Conservation (phyloP, 92 coral and sea anemone species). For the Paragorgia papillata region DNA sequence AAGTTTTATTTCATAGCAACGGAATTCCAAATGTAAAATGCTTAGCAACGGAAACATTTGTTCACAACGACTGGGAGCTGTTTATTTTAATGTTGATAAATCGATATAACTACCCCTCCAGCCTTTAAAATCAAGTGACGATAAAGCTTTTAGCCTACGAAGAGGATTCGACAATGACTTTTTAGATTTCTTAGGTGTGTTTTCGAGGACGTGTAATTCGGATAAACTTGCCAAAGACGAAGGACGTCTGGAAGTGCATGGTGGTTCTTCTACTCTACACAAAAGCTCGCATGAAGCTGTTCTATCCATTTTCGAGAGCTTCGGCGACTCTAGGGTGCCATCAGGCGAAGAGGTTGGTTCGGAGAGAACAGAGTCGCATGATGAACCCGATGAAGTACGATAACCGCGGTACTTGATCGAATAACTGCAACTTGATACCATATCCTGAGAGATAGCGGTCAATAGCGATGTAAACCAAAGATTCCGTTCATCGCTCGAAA, state of each 20-base stretch:
- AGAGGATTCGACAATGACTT: not conserved
- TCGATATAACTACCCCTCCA: constrained; percentile 91
- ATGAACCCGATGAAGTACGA: constrained; percentile 13
- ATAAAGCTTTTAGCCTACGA: constrained; percentile 83
- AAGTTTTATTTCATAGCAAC: too few relatives aligned
- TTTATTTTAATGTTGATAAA: constrained; percentile 46
- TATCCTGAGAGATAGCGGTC: constrained; percentile 66
- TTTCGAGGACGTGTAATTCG: not conserved
- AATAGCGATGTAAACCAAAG: constrained; percentile 90
- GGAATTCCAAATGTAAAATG: too few relatives aligned
- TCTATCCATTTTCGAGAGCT: not conserved
- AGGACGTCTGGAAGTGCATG: not conserved
- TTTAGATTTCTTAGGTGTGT: constrained; percentile 5
- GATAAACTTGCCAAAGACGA: not conserved
- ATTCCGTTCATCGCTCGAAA: constrained; percentile 91
- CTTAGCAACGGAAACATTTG: too few relatives aligned
- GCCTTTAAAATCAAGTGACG: constrained; percentile 73
- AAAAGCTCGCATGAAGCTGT: constrained; percentile 16
- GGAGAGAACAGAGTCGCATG: constrained; percentile 1
- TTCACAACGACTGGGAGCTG: not conserved
- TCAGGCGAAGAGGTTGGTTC: constrained; percentile 4
- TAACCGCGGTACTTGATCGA: not conserved
- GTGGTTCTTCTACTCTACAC: not conserved
- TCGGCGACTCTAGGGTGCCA: not conserved
- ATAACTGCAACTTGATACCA: constrained; percentile 32